Evolutionary conservation across 2,888 invertebrate genomes (phyloP).

Genomic region (Chalcis sispes): DNA sequence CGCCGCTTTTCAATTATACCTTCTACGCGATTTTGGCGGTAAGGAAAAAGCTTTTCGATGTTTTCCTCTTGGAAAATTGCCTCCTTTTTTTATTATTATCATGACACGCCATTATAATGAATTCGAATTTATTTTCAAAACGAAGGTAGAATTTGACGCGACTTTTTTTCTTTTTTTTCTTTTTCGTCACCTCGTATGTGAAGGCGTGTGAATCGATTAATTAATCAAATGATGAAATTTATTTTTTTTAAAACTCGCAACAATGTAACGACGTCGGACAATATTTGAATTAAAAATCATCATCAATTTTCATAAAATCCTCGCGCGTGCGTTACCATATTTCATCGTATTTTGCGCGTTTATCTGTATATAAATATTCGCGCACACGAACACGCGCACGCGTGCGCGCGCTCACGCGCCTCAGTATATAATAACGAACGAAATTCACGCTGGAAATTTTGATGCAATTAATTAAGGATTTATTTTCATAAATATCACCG

Average conservation of each 20-base stretch:
- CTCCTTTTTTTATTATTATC: too few species aligned
- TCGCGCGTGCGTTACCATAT: too few species aligned
- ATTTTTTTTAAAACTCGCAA: background rate
- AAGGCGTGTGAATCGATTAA: slow-evolving; percentile 19
- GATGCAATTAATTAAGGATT: slow-evolving; percentile 48
- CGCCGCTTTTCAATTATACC: slow-evolving; percentile 52
- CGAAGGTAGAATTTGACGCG: too few species aligned
- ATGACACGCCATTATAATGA: too few species aligned
- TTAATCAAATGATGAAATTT: too few species aligned
- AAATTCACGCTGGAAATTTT: slow-evolving; percentile 33
- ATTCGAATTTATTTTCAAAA: too few species aligned
- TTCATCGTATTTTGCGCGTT: too few species aligned
- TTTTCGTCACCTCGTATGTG: background rate
- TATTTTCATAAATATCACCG: slow-evolving; percentile 51
- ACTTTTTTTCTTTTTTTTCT: slow-evolving; percentile 37
- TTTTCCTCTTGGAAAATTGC: slow-evolving; percentile 44
- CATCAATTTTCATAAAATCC: background rate
- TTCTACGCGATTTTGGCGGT: slow-evolving; percentile 40
- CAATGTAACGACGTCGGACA: too few species aligned
- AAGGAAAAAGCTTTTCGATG: slow-evolving; percentile 50
- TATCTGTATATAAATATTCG: too few species aligned
- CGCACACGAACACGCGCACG: background rate
- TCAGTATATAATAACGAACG: too few species aligned
- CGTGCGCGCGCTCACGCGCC: background rate
- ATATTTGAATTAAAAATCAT: too few species aligned